Percentiles rank a stretch among this genome's conserved stretches.
Conservation (phyloP, 23 tunicate genomes). For the Ascidia mentula region DNA sequence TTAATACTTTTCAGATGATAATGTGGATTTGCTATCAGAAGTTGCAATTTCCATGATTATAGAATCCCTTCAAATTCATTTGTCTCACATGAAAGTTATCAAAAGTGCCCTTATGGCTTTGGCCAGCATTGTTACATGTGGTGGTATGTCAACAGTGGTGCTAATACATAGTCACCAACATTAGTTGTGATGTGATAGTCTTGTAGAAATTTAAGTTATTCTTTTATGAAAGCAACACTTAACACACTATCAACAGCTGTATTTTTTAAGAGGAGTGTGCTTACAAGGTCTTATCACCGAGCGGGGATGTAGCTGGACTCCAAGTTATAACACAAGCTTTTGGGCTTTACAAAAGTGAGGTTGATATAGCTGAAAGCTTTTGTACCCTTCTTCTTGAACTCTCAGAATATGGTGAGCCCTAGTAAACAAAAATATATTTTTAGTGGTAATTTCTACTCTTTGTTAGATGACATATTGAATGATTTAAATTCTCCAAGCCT, state of each 20-base stretch:
- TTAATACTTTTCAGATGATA: constrained; percentile 56
- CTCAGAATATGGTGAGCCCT: constrained; percentile 57
- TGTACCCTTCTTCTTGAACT: constrained; percentile 64
- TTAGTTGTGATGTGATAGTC: too few species aligned
- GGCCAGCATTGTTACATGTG: constrained; percentile 81
- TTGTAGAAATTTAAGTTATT: too few species aligned
- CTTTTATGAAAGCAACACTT: too few species aligned
- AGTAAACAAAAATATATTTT: not conserved
- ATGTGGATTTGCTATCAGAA: constrained; percentile 74
- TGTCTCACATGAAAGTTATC: constrained; percentile 59
- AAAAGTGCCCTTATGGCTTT: constrained; percentile 95
- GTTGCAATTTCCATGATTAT: constrained; percentile 80
- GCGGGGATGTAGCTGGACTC: constrained; percentile 45
- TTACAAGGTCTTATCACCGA: constrained; percentile 45
- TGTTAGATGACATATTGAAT: constrained; percentile 41
- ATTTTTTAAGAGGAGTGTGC: constrained; percentile 70
- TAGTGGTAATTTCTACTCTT: not conserved
- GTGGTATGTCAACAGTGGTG: constrained; percentile 27
- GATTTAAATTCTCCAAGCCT: constrained; percentile 57
- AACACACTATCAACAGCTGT: too few species aligned
- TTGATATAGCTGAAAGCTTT: constrained; percentile 80
- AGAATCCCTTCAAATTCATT: constrained; percentile 67
- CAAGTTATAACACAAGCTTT: constrained; percentile 42
- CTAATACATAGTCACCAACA: too few species aligned
- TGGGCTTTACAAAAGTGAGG: constrained; percentile 42